phyloP scores from a whole-genome alignment of 2,888 invertebrate genomes.

The Acanthococcus lagerstroemiae region DNA sequence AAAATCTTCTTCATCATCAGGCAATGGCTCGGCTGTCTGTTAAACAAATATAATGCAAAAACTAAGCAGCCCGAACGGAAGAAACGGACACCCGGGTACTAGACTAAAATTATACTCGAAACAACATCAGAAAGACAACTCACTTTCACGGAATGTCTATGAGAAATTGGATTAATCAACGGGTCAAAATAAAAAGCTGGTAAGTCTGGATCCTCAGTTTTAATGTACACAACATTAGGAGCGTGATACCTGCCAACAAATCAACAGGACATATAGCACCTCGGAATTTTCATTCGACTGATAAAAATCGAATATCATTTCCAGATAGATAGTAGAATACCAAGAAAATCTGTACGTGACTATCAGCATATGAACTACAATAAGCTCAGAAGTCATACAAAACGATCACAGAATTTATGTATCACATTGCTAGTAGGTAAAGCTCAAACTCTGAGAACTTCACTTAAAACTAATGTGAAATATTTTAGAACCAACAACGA shows the following conservation, averaged over 20 bases:
- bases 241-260: constrained; percentile 80
- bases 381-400: constrained; percentile 39
- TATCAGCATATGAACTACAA: constrained; percentile 48
- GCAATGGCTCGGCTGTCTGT: constrained; percentile 65
- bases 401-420: constrained; percentile 45
- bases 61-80: background rate
- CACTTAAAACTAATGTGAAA: constrained; percentile 44
- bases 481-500: background rate
- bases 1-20: constrained; percentile 92
- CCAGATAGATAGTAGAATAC: constrained; percentile 7
- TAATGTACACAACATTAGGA: constrained; percentile 98
- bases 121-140: too few species aligned
- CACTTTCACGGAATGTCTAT: constrained; percentile 74
- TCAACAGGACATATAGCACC: background rate
- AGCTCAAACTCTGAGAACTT: constrained; percentile 34
- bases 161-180: constrained; percentile 96
- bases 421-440: constrained; percentile 52
- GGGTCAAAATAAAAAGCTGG: constrained; percentile 99
- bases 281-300: background rate
- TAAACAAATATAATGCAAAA: constrained; percentile 12
- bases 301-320: background rate
- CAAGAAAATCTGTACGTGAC: constrained; percentile 46
- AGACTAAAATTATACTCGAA: background rate
- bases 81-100: background rate
- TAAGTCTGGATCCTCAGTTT: constrained; percentile 98